Evolutionary conservation across 2,888 invertebrate species (phyloP), one percentile per base, ranked within the genome.

Genomic region (Agapetus fuscipes): DNA sequence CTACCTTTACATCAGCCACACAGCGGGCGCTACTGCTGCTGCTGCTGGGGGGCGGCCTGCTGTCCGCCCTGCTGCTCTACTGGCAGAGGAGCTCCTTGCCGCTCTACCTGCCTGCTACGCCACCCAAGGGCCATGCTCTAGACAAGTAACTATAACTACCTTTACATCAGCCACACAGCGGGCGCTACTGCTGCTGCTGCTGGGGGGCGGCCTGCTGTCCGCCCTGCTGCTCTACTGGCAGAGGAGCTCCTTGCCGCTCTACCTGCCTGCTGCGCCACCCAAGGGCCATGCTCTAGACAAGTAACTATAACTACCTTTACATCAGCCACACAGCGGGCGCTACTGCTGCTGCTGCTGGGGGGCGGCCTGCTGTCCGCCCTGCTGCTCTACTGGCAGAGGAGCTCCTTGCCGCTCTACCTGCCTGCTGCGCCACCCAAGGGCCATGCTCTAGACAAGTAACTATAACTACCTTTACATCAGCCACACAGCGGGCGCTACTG

Each of bases 181-280:
- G 34, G 72, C 72, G 33, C 54, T 77, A 51, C 54, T 74, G 49
- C 58, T 70, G 52, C 64, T 76, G 15, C 71, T 76, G 4, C 65
- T 68, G 13, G 67, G 63, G 34, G 74, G 74, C 24, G 67, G 74
- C 52, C 65, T 72, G 52, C 66, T 72, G 30, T 71, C 69, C 41
- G 64, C 74, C 15, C 71, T 71, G 49, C 62, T 76, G 48, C 62
- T 76, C 24, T 76, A 77, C 60, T 76, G 76, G 75, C 70, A 75
- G 41, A 75, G 58, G 72, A 69, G 55, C 64, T 56, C 48, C 62
- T 68, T 49, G 58, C 61, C 49, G 55, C 57, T 39, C 55, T 59
- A 15, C 57, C 68, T 60, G 54, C 56, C 54, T 48, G 61, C 54
- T 56, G 54, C 48, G 61, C 54, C 10, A 56, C 58, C 42, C 48